phyloP scores from a whole-genome alignment of 2,888 invertebrate species.

The Torymus auratus region DNA sequence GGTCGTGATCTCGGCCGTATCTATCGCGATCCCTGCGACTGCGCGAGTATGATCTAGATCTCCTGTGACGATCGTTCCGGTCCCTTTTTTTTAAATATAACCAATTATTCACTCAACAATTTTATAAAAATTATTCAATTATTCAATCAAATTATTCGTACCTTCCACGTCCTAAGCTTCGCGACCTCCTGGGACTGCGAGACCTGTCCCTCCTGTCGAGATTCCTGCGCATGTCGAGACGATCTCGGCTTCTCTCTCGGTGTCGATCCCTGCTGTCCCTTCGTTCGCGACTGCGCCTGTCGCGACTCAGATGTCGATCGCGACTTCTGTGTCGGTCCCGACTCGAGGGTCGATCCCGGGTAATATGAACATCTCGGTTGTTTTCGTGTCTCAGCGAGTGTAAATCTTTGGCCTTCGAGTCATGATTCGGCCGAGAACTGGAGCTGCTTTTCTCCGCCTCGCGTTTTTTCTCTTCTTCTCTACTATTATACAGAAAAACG shows the following conservation, averaged over 20 bases:
- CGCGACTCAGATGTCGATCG: slow-evolving; percentile 67
- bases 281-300: slow-evolving; percentile 69
- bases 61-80: slow-evolving; percentile 63
- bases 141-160: not conserved
- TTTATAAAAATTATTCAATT: not conserved
- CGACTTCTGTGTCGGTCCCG: slow-evolving; percentile 65
- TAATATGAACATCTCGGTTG: not conserved
- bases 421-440: slow-evolving; percentile 52
- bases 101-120: not conserved
- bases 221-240: slow-evolving; percentile 69
- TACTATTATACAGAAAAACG: slow-evolving; percentile 60
- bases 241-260: slow-evolving; percentile 73
- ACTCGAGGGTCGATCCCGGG: not conserved
- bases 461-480: slow-evolving; percentile 72
- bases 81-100: slow-evolving; percentile 30
- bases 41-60: slow-evolving; percentile 62
- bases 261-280: slow-evolving; percentile 73
- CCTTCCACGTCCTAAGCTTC: slow-evolving; percentile 69
- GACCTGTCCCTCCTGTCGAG: slow-evolving; percentile 70
- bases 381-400: not conserved
- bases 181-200: slow-evolving; percentile 71
- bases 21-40: slow-evolving; percentile 73
- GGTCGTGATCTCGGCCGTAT: slow-evolving; percentile 73
- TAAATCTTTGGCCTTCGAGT: slow-evolving; percentile 22
- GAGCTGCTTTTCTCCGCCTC: slow-evolving; percentile 62